A percentile compares a stretch with the other conserved stretches of the same genome.
phyloP scores from a whole-genome alignment of 2,888 invertebrate genomes.

The Agrilus cyanescens region DNA sequence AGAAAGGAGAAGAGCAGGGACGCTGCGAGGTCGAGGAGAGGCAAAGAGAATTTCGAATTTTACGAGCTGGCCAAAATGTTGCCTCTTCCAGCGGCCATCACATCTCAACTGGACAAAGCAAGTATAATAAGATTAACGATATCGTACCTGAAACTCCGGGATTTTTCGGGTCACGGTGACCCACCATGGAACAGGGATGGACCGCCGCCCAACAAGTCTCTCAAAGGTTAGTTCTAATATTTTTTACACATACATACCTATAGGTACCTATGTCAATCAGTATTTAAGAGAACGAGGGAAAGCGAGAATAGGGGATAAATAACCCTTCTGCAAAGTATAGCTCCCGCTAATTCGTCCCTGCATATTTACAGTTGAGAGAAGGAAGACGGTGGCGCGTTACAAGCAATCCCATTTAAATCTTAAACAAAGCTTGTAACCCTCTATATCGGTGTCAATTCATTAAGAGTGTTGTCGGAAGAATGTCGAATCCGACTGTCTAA shows the following conservation, averaged over 20 bases:
- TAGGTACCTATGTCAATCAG: no score
- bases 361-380: no score
- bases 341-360: no score
- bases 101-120: constrained; percentile 89
- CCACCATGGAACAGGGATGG: constrained; percentile 88
- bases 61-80: constrained; percentile 92
- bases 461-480: constrained; percentile 30
- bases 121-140: constrained; percentile 94
- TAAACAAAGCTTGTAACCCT: constrained; percentile 29
- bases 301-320: no score
- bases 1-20: constrained; percentile 90
- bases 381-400: no score
- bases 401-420: constrained; percentile 28
- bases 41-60: constrained; percentile 94
- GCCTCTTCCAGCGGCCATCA: constrained; percentile 81
- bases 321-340: no score
- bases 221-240: constrained; percentile 64
- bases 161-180: constrained; percentile 92
- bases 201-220: constrained; percentile 63
- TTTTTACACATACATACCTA: no score
- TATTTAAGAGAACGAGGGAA: no score
- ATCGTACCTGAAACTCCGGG: constrained; percentile 86
- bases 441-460: constrained; percentile 36
- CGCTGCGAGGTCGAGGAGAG: constrained; percentile 81
- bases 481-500: constrained; percentile 32